Evolutionary conservation across 2,113 vertebrate genomes (phyloP), one percentile per base, ranked within the genome.

Genomic region (Platysternon megacephalum): DNA sequence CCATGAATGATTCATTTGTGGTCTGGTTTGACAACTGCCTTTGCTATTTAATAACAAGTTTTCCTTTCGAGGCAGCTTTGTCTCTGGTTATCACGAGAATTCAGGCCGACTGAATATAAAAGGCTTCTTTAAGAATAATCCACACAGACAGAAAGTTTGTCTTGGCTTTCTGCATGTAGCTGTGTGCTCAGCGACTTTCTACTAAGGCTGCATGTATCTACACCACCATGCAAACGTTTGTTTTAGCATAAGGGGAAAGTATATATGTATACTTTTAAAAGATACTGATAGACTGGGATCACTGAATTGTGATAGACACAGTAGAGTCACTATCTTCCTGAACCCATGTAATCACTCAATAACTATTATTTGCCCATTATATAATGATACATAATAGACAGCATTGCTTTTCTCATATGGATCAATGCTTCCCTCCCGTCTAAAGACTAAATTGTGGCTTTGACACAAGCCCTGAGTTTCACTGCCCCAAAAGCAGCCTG

Each of bases 1-100:
- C 89, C 76, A 84, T 87, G 91, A 97, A 94, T 90, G 87, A 97
- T 88, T 95, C 85, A 93, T 92, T 97, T 91, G 87, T 85, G 84
- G 84, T 95, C 93, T 92, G 89, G 89, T 86, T 95, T 97, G 96
- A 92, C 93, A 93, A 94, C 84, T 93, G 72, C 82, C 95, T 93
- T 87, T 93, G 68, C 81, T 97, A 89, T 95, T 97, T 96, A 96
- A 92, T 93, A 97, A 95, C 89, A 91, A 76, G 80, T 81, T 86
- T 92, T 95, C 85, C 95, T 96, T 93, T 74, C 49, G 87, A 94
- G 94, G 90, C 93, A 95, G 87, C 72, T 93, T 95, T 92, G 88
- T 97, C 48, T 90, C 87, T 82, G 55, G 86, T 84, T 93, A 68
- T 29, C 53, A 83, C 14, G 28, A 44, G 4, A 56, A 83, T 83